Conservation (phyloP, 1,140 invertebrate species). For the Caerostris extrusa region DNA sequence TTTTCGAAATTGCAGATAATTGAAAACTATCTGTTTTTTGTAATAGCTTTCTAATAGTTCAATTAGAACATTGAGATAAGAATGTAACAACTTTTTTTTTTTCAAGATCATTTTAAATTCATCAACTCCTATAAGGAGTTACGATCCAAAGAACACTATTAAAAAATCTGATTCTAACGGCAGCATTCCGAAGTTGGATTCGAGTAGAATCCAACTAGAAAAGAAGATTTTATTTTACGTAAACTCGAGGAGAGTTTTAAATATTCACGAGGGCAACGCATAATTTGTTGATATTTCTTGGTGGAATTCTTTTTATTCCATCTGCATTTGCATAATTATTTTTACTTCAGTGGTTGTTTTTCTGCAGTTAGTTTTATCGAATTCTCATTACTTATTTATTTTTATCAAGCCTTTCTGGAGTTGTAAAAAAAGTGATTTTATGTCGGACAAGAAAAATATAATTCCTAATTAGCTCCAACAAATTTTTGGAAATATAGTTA, state of each 20-base stretch:
- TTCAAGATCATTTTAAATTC: neutral
- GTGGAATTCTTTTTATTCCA: neutral
- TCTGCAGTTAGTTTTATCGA: neutral
- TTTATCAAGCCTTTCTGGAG: neutral
- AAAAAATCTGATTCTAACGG: neutral
- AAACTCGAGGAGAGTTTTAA: neutral
- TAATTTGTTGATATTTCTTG: constrained; percentile 8
- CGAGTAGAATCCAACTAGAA: neutral
- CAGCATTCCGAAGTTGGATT: neutral
- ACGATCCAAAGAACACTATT: neutral
- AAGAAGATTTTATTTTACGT: neutral
- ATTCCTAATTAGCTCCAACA: too few relatives aligned
- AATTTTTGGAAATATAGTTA: too few relatives aligned
- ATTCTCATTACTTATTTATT: neutral
- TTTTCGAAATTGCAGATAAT: too few relatives aligned
- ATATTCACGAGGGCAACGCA: neutral
- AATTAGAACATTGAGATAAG: too few relatives aligned
- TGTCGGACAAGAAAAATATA: too few relatives aligned
- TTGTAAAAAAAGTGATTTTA: too few relatives aligned
- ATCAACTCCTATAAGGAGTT: neutral
- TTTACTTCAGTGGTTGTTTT: neutral
- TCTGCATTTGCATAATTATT: constrained; percentile 7
- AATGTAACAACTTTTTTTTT: neutral
- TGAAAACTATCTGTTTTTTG: too few relatives aligned
- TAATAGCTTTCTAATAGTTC: too few relatives aligned